phyloP scores from a whole-genome alignment of 2,113 vertebrate genomes.

The Crotalus viridis region DNA sequence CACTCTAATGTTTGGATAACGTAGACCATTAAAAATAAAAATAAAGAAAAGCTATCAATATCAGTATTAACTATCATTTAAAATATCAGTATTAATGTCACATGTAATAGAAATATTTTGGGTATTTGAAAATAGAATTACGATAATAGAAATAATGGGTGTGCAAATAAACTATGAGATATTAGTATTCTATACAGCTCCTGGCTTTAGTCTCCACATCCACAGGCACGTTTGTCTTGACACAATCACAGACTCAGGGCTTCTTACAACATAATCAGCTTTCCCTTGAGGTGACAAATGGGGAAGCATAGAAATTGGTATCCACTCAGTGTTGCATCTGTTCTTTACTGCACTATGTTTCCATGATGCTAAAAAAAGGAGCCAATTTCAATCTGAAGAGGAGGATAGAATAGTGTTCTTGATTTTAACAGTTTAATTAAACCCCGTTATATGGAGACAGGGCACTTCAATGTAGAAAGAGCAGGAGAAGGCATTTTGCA shows the following conservation, averaged over 20 bases:
- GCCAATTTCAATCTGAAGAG: neutral
- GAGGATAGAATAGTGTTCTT: neutral
- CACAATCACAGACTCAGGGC: neutral
- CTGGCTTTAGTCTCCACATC: neutral
- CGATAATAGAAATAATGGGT: no score
- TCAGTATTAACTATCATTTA: neutral
- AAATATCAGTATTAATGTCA: neutral
- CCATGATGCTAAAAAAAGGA: neutral
- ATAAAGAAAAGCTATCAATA: neutral
- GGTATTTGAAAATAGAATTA: neutral
- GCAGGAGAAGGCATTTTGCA: neutral
- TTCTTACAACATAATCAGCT: neutral
- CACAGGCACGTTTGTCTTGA: neutral
- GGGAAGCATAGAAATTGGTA: neutral
- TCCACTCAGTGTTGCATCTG: neutral
- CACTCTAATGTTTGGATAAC: neutral
- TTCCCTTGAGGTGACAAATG: neutral
- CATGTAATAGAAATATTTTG: neutral
- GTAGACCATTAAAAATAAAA: neutral
- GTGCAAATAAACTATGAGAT: neutral
- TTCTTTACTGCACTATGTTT: neutral
- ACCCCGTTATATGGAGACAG: neutral
- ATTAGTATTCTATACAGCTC: neutral
- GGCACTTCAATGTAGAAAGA: neutral
- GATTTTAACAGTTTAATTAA: neutral